Evolutionary conservation across 2,888 invertebrate species (phyloP).

Genomic region (Diarsia brunnea): DNA sequence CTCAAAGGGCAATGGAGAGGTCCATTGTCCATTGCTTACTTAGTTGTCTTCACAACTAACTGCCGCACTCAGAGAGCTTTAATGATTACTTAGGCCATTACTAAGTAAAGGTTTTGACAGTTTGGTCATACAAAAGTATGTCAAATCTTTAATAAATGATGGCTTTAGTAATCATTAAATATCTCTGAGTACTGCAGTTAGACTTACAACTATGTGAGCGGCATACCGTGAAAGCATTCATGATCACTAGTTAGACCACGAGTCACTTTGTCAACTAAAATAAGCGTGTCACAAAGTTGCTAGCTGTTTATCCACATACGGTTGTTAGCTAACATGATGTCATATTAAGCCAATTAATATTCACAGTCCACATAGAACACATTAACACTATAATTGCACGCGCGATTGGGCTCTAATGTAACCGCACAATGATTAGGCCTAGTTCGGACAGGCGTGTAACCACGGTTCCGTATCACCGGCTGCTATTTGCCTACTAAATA

Average conservation of each 20-base stretch:
- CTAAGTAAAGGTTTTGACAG: too few species aligned
- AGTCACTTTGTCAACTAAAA: not conserved
- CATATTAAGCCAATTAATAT: conserved; percentile 32
- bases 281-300: not conserved
- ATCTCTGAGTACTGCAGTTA: too few species aligned
- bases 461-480: conserved; percentile 5
- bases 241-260: not conserved
- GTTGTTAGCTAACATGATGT: conserved; percentile 43
- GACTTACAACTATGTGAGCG: too few species aligned
- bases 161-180: too few species aligned
- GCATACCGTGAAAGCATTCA: not conserved
- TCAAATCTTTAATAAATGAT: too few species aligned
- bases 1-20: too few species aligned
- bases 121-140: too few species aligned
- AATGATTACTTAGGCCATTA: too few species aligned
- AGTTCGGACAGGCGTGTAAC: not conserved
- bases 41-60: too few species aligned
- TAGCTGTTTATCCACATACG: not conserved
- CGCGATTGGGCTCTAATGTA: conserved; percentile 26
- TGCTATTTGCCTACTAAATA: not conserved
- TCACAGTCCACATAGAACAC: conserved; percentile 13
- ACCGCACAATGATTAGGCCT: not conserved
- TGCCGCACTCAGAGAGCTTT: too few species aligned
- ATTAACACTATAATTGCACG: conserved; percentile 32
- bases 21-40: too few species aligned